A percentile compares a stretch with the other conserved stretches of the same genome.
Evolutionary conservation across 2,888 invertebrate species (phyloP).

Genomic region (Actias luna): DNA sequence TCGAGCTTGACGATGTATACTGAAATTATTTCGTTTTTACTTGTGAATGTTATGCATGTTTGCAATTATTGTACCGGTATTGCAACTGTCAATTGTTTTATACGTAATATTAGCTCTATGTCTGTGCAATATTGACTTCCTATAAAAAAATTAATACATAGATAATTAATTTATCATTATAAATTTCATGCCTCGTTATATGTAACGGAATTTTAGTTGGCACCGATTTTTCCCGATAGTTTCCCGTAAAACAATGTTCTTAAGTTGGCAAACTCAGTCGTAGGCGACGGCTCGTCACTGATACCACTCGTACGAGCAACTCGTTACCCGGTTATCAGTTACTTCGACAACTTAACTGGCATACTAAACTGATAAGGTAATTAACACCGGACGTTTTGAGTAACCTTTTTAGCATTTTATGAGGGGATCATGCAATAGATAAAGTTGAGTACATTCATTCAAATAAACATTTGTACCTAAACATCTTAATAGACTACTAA

Average conservation of each 20-base stretch:
- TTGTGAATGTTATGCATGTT: too few species aligned
- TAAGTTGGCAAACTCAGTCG: slow-evolving; percentile 9
- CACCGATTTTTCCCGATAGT: slow-evolving; percentile 10
- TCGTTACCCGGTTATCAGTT: slow-evolving; percentile 46
- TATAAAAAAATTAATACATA: neutral
- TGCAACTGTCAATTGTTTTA: too few species aligned
- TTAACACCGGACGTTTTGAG: slow-evolving; percentile 30
- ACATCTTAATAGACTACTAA: too few species aligned
- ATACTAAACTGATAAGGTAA: slow-evolving; percentile 41
- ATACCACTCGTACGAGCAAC: slow-evolving; percentile 34
- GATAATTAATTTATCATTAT: too few species aligned
- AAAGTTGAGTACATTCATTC: neutral
- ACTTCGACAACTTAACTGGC: slow-evolving; percentile 41
- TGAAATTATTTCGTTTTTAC: too few species aligned
- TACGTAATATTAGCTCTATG: too few species aligned
- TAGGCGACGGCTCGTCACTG: slow-evolving; percentile 27
- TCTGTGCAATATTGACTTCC: too few species aligned
- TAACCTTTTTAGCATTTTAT: slow-evolving; percentile 15
- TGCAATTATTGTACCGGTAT: too few species aligned
- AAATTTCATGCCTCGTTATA: neutral
- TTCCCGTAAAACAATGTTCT: neutral
- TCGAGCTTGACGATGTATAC: too few species aligned
- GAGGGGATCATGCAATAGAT: neutral
- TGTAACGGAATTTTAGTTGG: neutral
- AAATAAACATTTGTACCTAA: neutral